phyloP scores from a whole-genome alignment of 1,140 invertebrate genomes.

The Pogonognathellus flavescens region DNA sequence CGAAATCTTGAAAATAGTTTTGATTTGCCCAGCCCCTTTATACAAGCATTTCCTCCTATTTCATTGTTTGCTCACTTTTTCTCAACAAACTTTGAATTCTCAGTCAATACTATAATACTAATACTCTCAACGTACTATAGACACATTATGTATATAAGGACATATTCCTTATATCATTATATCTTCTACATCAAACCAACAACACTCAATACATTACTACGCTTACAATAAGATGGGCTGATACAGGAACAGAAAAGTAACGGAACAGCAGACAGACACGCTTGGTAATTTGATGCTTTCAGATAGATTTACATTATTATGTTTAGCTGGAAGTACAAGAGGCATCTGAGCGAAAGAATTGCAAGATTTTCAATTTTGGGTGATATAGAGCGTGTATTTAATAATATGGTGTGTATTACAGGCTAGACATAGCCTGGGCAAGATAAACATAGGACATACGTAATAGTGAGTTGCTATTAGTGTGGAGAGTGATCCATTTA shows the following conservation, averaged over 20 bases:
- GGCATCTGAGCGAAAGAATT: background rate
- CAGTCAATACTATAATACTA: background rate
- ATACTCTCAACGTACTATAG: too few relatives aligned
- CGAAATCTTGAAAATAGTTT: slow-evolving; percentile 35
- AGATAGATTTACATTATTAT: background rate
- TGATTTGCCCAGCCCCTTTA: background rate
- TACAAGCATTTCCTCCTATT: background rate
- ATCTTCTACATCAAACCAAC: too few relatives aligned
- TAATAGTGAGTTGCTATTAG: background rate
- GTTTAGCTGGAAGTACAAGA: slow-evolving; percentile 1
- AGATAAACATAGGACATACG: too few relatives aligned
- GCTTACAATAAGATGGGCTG: background rate
- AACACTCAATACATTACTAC: background rate
- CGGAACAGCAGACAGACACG: background rate
- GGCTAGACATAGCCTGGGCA: too few relatives aligned
- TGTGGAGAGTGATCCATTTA: background rate
- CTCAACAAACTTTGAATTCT: background rate
- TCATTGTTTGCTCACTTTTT: background rate
- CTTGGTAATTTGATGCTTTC: too few relatives aligned
- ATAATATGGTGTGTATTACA: too few relatives aligned
- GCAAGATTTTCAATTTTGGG: too few relatives aligned
- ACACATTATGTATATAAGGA: too few relatives aligned
- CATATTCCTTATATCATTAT: too few relatives aligned
- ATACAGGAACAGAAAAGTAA: too few relatives aligned
- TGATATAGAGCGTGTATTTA: too few relatives aligned